Base-by-base conservation (phyloP, 1,140 invertebrate species). In the Globodera ellingtonae region DNA sequence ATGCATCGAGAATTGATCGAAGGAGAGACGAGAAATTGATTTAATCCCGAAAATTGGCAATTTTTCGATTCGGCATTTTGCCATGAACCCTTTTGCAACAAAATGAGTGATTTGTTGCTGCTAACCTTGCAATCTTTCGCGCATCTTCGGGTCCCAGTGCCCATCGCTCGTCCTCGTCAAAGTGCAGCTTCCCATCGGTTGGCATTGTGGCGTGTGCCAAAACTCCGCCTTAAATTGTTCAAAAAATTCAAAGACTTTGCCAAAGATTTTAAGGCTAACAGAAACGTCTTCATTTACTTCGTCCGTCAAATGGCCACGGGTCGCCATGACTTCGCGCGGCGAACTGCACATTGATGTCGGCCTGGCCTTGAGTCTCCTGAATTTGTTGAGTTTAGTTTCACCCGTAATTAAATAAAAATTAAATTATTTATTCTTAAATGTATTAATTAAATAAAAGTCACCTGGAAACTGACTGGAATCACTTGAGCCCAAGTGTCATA, bases 141-240 rank as follows among this genome's bases (percentile, higher is more conserved):
- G 86, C 79, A 72, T 87, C 85, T 72, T 69, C 80, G 6, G 86
- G 78, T 48, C 87, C 85, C 79, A 86, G 84, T 15, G 81, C 81
- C 88, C 88, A 88, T 44, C 86, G 86, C 69, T 88, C 87, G 66
- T 83, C 84, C 47, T 88, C 87, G 78, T 88, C 87, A 75, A 88
- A 88, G 79, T 88, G 87, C 18, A 88, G 75, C 74, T 84, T 79
- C 35, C 87, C 87, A 75, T 76, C 84, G 50, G 87, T 89, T 10
- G 87, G 87, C 86, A 88, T 89, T n/a, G 87, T 88, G 8, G 87
- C 87, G 67, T 88, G 87, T 6, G 87, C 87, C 18, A 88, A 82
- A n/a, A 88, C 87, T 15, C 87, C 87, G 13, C 86, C 86, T 88
- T 47, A 8, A 47, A 86, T 47, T 72, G 59, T 1, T 3, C 59